Percentiles rank a stretch among this genome's conserved stretches.
Conservation (phyloP, 2,888 invertebrate genomes). For the Oegoconia quadripuncta region DNA sequence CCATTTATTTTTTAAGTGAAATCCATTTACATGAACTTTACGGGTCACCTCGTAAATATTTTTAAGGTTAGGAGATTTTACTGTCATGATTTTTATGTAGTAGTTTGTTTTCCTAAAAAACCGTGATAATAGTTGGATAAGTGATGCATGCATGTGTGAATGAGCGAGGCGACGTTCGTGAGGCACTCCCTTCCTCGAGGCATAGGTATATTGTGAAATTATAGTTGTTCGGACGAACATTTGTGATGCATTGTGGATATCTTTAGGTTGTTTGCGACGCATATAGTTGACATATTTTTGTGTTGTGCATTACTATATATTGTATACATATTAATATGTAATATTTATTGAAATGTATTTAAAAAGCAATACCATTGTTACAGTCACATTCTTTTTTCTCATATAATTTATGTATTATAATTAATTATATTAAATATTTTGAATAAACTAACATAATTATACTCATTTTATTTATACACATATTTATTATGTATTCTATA, state of each 20-base stretch:
- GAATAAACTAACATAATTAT: too few relatives aligned
- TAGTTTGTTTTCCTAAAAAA: constrained; percentile 66
- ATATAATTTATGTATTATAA: constrained; percentile 1
- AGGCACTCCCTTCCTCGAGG: constrained; percentile 72
- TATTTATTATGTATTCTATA: constrained; percentile 2
- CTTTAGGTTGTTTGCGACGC: constrained; percentile 49
- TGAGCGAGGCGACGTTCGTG: constrained; percentile 64
- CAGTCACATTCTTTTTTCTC: not conserved
- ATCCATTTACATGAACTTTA: constrained; percentile 57
- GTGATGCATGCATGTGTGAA: constrained; percentile 59
- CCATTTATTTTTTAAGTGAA: constrained; percentile 62
- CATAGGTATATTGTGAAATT: constrained; percentile 45
- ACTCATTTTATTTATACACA: not conserved
- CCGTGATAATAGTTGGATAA: constrained; percentile 79
- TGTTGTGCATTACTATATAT: constrained; percentile 47
- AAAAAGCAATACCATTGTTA: not conserved
- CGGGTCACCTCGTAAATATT: constrained; percentile 69
- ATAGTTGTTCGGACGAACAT: constrained; percentile 53
- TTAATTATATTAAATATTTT: too few relatives aligned
- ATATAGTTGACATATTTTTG: constrained; percentile 43
- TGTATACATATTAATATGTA: constrained; percentile 17
- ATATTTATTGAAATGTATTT: constrained; percentile 8
- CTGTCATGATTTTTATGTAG: constrained; percentile 61
- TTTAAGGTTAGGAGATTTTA: constrained; percentile 75
- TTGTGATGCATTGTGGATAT: constrained; percentile 60